Evolutionary conservation across 1,140 invertebrate species (phyloP), one percentile per base, ranked within the genome.

Genomic region (Gonatopus flavifemur): DNA sequence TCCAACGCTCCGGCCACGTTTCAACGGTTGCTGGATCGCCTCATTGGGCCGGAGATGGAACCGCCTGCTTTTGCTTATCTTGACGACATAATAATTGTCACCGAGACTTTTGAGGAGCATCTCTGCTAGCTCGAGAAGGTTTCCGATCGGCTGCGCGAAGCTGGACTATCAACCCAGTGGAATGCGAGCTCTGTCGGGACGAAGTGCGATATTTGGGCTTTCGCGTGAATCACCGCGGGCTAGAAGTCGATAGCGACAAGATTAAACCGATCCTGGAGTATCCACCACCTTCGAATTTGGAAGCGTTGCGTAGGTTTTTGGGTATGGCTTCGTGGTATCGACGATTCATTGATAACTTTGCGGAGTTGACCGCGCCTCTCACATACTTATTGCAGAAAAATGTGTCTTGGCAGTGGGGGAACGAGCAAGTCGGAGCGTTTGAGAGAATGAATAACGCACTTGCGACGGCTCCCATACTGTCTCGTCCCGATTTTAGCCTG

Each of bases 311-410:
- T 1, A 33, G 30, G 13, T 51, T 51, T n/a, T 22, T 32, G 1
- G 49, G 36, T 0, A 46, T 52, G 42, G n/a, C 21, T 8, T 31
- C 25, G 16, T 46, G 38, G 36, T 46, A 46, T 22, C 25, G 42
- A 0, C 10, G 28, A 3, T 52, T 52, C 19, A 10, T 30, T 16
- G 31, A 42, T 38, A 48, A 24, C 18, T 9, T 31, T 3, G 12
- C 37, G 28, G 46, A 46, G 28, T 12, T 25, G 9, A 35, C 12
- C 1, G 16, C 25, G 19, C 35, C 33, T 21, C 39, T 48, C 9
- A 13, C n/a, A 4, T 4, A 13, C 5, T 13, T 33, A 13, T 5
- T 13, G 7, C 10, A 33, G n/a, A 33, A 33, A 15, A 8, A 7
- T 4, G 7, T 33, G 13, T 5, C 6, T 5, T 33, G 32, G 32